Percentiles rank a stretch among this genome's conserved stretches.
Conservation (phyloP, 2,797 vertebrate species). For the Sciurus carolinensis region DNA sequence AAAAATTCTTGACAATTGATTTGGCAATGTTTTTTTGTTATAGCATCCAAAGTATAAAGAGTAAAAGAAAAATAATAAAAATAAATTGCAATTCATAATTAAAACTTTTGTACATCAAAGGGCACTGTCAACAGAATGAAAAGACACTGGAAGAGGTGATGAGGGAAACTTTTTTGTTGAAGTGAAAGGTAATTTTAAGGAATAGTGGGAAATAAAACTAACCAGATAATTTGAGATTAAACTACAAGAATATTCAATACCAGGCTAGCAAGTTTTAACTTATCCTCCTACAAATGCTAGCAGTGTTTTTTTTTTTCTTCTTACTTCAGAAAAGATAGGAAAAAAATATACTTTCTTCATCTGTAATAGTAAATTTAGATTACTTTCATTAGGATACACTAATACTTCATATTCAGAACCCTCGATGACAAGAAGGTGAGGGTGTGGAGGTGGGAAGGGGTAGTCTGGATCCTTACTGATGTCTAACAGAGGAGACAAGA, state of each 20-base stretch:
- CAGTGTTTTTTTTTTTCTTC: not conserved
- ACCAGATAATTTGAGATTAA: not conserved
- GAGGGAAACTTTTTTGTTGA: not conserved
- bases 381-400: not conserved
- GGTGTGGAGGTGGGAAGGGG: not conserved
- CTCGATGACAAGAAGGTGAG: not conserved
- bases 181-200: not conserved
- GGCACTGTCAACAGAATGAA: not conserved
- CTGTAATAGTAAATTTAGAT: not conserved
- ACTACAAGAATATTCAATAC: not conserved
- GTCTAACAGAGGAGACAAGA: not conserved
- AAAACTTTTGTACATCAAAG: not conserved
- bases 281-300: not conserved
- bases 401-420: not conserved
- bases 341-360: not conserved
- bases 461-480: not conserved
- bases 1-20: not conserved
- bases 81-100: not conserved
- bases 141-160: not conserved
- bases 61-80: not conserved
- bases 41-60: not conserved
- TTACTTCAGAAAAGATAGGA: not conserved
- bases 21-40: not conserved
- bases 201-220: conserved; percentile 1
- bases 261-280: not conserved